Percentiles rank a stretch among this genome's conserved stretches.
Evolutionary conservation across 2,888 invertebrate genomes (phyloP).

Genomic region (Drosophila siamana): DNA sequence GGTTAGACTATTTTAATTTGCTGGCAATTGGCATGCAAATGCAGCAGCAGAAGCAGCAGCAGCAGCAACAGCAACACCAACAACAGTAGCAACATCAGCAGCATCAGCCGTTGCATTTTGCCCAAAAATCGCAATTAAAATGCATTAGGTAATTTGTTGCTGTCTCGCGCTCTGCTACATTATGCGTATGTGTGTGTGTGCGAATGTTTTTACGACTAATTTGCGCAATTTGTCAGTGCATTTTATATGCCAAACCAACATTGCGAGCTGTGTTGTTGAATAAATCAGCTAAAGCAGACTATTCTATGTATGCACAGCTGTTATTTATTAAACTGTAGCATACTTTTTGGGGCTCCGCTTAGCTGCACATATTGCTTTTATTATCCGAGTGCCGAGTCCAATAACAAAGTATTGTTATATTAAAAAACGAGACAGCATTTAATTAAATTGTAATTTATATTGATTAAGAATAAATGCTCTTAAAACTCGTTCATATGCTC

Average conservation of each 20-base stretch:
- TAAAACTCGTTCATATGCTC: too few relatives aligned
- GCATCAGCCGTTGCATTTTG: slow-evolving; percentile 34
- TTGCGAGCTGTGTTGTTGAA: neutral
- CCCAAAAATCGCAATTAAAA: slow-evolving; percentile 67
- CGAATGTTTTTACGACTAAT: slow-evolving; percentile 53
- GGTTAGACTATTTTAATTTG: slow-evolving; percentile 55
- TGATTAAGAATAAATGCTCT: too few relatives aligned
- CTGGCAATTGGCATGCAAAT: slow-evolving; percentile 52
- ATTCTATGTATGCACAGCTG: neutral
- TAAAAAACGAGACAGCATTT: too few relatives aligned
- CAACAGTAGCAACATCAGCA: slow-evolving; percentile 30
- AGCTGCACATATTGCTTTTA: neutral
- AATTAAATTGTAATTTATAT: too few relatives aligned
- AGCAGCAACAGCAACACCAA: slow-evolving; percentile 21
- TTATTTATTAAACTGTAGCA: slow-evolving; percentile 23
- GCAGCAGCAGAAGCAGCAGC: slow-evolving; percentile 27
- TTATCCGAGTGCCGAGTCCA: neutral
- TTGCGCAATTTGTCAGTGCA: slow-evolving; percentile 61
- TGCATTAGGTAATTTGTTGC: slow-evolving; percentile 71
- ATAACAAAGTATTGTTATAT: too few relatives aligned
- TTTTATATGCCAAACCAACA: slow-evolving; percentile 44
- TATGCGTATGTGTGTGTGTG: neutral
- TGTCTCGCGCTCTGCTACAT: slow-evolving; percentile 11
- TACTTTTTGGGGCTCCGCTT: slow-evolving; percentile 5
- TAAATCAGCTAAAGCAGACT: slow-evolving; percentile 4